These are phyloP conservation scores for Apamea sordens DNA, from an alignment of 2,888 invertebrate species.

Conservation along the genomic window DNA sequence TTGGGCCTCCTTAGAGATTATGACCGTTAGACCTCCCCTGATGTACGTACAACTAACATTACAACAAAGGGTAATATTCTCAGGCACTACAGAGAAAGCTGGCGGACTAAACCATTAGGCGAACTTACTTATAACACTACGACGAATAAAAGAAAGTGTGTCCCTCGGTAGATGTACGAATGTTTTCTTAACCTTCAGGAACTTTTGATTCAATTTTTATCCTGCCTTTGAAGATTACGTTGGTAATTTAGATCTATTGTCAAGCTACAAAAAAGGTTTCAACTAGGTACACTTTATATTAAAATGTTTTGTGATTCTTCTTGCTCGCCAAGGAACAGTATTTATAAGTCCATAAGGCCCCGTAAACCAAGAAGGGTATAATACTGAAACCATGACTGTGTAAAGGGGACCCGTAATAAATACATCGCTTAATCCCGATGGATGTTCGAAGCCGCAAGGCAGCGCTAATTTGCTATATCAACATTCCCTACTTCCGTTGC, in stretches of 20 bases:
- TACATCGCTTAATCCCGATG: slow-evolving; percentile 51
- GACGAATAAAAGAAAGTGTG: slow-evolving; percentile 53
- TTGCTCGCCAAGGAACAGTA: neutral
- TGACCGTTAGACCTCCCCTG: slow-evolving; percentile 72
- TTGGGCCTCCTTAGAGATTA: slow-evolving; percentile 75
- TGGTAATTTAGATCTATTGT: slow-evolving; percentile 14
- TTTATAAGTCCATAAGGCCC: slow-evolving; percentile 24
- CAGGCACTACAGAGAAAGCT: slow-evolving; percentile 60
- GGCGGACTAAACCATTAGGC: slow-evolving; percentile 38
- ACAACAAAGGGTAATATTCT: slow-evolving; percentile 70
- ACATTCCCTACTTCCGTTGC: slow-evolving; percentile 39
- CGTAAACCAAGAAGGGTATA: slow-evolving; percentile 43
- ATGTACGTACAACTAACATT: slow-evolving; percentile 65
- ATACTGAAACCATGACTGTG: slow-evolving; percentile 26
- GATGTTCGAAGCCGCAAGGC: slow-evolving; percentile 48
- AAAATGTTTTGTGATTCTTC: neutral
- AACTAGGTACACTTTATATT: neutral
- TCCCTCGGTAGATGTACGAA: slow-evolving; percentile 41
- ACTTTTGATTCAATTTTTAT: slow-evolving; percentile 44
- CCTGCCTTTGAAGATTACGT: slow-evolving; percentile 11
- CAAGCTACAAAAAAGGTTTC: neutral
- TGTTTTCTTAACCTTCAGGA: slow-evolving; percentile 38
- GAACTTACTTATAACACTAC: slow-evolving; percentile 49
- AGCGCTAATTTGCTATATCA: slow-evolving; percentile 55
- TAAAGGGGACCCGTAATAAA: slow-evolving; percentile 53